Percentiles rank a stretch among this genome's conserved stretches.
Evolutionary conservation across 92 coral and sea anemone genomes (phyloP).

Genomic region (Bergia puertoricense): DNA sequence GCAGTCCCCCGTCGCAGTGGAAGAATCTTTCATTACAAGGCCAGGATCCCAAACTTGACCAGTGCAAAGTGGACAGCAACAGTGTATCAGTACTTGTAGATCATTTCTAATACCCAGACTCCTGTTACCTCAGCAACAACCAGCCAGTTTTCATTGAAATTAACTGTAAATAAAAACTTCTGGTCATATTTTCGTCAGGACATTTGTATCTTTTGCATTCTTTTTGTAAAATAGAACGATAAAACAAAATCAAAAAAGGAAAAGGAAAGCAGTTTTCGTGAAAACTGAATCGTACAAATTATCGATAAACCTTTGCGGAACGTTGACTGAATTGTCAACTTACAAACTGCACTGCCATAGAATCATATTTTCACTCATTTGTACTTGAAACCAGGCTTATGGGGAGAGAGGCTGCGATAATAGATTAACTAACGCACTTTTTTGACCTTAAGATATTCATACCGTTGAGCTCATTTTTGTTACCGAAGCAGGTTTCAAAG

Average conservation of each 20-base stretch:
- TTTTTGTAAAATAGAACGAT: slow-evolving; percentile 36
- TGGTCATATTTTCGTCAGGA: background rate
- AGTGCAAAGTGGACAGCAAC: slow-evolving; percentile 89
- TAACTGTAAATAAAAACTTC: slow-evolving; percentile 32
- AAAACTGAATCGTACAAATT: background rate
- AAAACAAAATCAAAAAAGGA: slow-evolving; percentile 11
- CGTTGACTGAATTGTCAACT: background rate
- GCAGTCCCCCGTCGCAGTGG: slow-evolving; percentile 78
- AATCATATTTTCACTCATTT: too few species aligned
- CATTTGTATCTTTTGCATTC: slow-evolving; percentile 24
- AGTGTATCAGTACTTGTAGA: slow-evolving; percentile 97
- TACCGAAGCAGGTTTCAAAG: background rate
- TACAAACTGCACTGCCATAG: background rate
- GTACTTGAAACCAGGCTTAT: too few species aligned
- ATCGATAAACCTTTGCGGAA: background rate
- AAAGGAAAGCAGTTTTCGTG: background rate
- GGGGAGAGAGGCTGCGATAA: too few species aligned
- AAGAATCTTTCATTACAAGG: slow-evolving; percentile 79
- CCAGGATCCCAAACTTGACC: slow-evolving; percentile 70
- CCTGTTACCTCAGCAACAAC: background rate
- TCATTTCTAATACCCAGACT: slow-evolving; percentile 70
- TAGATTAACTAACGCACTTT: too few species aligned
- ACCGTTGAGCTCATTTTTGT: background rate
- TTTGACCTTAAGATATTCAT: too few species aligned
- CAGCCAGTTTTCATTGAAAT: background rate